A percentile compares a stretch with the other conserved stretches of the same genome.
Evolutionary conservation across 2,113 vertebrate genomes (phyloP).

Genomic region (Chlorodrepanis virens): DNA sequence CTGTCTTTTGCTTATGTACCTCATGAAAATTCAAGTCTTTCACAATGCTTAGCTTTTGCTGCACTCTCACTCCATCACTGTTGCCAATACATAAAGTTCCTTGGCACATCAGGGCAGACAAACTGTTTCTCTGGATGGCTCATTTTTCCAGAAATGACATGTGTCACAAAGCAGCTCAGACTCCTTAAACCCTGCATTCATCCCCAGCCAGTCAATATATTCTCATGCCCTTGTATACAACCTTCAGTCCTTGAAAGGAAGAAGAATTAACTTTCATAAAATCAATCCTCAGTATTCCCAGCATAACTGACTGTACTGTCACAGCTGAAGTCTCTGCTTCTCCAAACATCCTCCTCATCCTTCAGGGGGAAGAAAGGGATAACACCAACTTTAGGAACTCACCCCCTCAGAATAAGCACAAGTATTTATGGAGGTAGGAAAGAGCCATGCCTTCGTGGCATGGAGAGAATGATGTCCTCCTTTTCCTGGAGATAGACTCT

Average conservation of each 20-base stretch:
- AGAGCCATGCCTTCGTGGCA: neutral
- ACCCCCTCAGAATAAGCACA: neutral
- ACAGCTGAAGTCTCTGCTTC: slow-evolving; percentile 18
- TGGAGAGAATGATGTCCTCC: neutral
- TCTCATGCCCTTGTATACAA: slow-evolving; percentile 59
- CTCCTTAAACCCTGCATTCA: slow-evolving; percentile 65
- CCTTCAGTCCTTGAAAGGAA: slow-evolving; percentile 59
- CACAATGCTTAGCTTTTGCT: slow-evolving; percentile 30
- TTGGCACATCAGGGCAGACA: slow-evolving; percentile 65
- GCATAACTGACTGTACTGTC: slow-evolving; percentile 17
- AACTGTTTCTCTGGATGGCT: slow-evolving; percentile 66
- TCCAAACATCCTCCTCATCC: slow-evolving; percentile 40
- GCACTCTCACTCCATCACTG: slow-evolving; percentile 59
- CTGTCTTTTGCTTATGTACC: neutral
- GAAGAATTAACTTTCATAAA: slow-evolving; percentile 67
- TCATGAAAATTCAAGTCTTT: slow-evolving; percentile 52
- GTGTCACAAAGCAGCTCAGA: slow-evolving; percentile 69
- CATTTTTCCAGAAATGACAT: slow-evolving; percentile 76
- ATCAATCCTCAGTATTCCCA: slow-evolving; percentile 28
- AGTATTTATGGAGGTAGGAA: slow-evolving; percentile 24
- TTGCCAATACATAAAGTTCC: slow-evolving; percentile 58
- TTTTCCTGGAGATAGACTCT: slow-evolving; percentile 1
- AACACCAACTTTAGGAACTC: slow-evolving; percentile 46
- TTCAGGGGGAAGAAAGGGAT: neutral
- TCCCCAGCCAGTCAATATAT: slow-evolving; percentile 66